These are phyloP conservation scores for Lepidonotus clava DNA, from an alignment of 2,888 invertebrate genomes.

Conservation along the genomic window DNA sequence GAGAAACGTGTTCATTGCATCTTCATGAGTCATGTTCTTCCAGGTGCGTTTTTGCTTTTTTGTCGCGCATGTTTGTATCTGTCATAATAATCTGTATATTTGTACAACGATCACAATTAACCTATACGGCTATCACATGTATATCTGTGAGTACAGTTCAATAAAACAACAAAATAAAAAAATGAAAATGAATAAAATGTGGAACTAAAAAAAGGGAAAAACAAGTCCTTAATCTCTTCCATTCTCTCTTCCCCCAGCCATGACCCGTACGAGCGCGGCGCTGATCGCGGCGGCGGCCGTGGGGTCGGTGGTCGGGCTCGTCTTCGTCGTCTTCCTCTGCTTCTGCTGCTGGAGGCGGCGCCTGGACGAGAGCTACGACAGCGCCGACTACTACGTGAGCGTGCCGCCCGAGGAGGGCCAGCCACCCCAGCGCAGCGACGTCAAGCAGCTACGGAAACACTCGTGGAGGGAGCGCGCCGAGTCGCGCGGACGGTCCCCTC, in stretches of 20 bases:
- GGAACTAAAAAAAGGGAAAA: too few relatives aligned
- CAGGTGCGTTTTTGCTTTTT: too few relatives aligned
- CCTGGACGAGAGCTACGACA: constrained; percentile 6
- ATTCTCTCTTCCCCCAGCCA: constrained; percentile 34
- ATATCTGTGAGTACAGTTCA: too few relatives aligned
- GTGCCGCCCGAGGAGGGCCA: constrained; percentile 16
- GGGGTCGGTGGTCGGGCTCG: constrained; percentile 26
- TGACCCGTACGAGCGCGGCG: not conserved
- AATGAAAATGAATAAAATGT: too few relatives aligned
- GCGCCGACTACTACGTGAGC: constrained; percentile 29
- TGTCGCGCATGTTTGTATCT: too few relatives aligned
- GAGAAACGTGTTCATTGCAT: too few relatives aligned
- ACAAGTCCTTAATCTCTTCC: not conserved
- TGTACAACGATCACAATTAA: too few relatives aligned
- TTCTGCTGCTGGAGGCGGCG: constrained; percentile 49
- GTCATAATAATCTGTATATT: too few relatives aligned
- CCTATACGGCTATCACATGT: too few relatives aligned
- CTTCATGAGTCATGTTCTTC: too few relatives aligned
- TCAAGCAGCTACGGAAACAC: constrained; percentile 49
- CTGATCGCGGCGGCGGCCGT: constrained; percentile 4
- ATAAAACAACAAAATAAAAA: too few relatives aligned
- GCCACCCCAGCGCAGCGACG: constrained; percentile 34
- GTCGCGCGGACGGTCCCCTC: not conserved
- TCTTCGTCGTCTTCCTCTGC: constrained; percentile 39
- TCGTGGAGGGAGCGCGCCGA: constrained; percentile 45